Evolutionary conservation across 2,113 vertebrate species (phyloP), one percentile per base, ranked within the genome.

Genomic region (Rostratula benghalensis): DNA sequence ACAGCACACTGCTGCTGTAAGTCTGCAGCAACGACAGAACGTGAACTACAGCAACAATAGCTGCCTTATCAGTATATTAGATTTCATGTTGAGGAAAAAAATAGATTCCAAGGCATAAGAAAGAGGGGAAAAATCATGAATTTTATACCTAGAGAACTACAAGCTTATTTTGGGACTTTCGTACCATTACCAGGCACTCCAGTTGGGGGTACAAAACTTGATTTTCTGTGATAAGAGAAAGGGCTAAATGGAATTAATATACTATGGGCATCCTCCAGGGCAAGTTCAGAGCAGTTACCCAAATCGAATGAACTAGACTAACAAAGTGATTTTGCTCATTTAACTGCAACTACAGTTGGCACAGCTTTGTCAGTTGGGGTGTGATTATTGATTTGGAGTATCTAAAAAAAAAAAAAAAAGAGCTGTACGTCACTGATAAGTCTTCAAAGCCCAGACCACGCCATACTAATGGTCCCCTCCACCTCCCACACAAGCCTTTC

Each of bases 321-420:
- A 85, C 75, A 83, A 35, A 80, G 53, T 23, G 45, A 57, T 23
- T 85, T 71, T 85, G 39, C 50, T 95, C 82, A 33, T 39, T 2
- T 20, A 87, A 89, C 60, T 89, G 43, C 69, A 78, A n/a, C 12
- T 41, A 54, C 69, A 75, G 31, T 9, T 8, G 69, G 83, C 76
- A 70, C 73, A 83, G 73, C 73, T 67, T 8, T 14, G 76, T 39
- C 76, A 91, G 76, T 4, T 83, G 77, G 54, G 54, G 73, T 56
- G 74, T 1, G 1, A 10, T 45, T 74, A 97, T 69, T 65, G 91
- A 95, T 89, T 8, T 68, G 93, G 21, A 84, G n/a, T n/a, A 89
- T 10, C 87, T 94, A 43, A 10, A 43, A 43, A 43, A 71, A 91
- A n/a, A n/a, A 92, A 94, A 94, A 71, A 91, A 71, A 89, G 87